Base-by-base conservation (phyloP, 2,888 invertebrate genomes). In the Scelioninae gen. 2 region DNA sequence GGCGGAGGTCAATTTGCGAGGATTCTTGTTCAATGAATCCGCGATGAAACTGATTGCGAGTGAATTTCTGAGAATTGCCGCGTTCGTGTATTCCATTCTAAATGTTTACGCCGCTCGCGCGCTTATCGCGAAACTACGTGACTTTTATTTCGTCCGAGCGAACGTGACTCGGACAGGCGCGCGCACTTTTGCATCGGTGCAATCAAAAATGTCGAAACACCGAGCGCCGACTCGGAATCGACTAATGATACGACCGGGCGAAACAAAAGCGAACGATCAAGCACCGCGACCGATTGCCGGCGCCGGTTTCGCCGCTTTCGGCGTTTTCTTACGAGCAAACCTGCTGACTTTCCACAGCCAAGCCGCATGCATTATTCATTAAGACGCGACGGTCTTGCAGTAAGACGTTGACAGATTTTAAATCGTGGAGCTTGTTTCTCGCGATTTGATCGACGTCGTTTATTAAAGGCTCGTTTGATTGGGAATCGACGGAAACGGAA, bases 11-110 rank as follows among this genome's bases (percentile, higher is more conserved):
- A 69, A 69, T 69, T 69, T 69, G 69, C 50, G 69, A 69, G 39
- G 60, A 69, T 61, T 41, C 46, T 69, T 69, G 69, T 73, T 68
- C 61, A 50, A 50, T 48, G 73, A 73, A 73, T 73, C 67, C 35
- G 61, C 57, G 64, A 73, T 63, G 58, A 73, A 68, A 73, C 58
- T 58, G 73, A 69, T 73, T 73, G 74, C 48, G 65, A 74, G 69
- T 65, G 70, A 74, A 70, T 70, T 74, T 64, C 55, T 70, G 65
- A 65, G 64, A 65, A 74, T 69, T 60, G 64, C 52, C 46, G 69
- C 69, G 46, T 52, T 69, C 64, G 70, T 70, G 70, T 64, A 57
- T 55, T 68, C 60, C 74, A 74, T 74, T 70, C 57, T 45, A 65
- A 71, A 65, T 65, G 61, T 70, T 74, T 74, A 74, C 50, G 50